A percentile compares a stretch with the other conserved stretches of the same genome.
Evolutionary conservation across 1,140 invertebrate species (phyloP).

Genomic region (Apocrypta bakeri): DNA sequence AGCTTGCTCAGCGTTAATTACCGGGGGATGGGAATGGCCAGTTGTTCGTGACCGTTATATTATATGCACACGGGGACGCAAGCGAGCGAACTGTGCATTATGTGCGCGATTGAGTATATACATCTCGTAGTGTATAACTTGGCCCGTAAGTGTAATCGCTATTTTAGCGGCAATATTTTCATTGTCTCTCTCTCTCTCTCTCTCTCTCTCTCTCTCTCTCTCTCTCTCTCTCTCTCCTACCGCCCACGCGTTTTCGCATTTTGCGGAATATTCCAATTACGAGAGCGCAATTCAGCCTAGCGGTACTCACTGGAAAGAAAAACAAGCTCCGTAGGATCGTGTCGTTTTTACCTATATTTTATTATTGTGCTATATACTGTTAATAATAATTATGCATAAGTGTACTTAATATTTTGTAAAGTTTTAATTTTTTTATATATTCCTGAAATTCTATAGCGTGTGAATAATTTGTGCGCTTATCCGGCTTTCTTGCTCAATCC

Average conservation of each 20-base stretch:
- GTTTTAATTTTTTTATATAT: too few relatives aligned
- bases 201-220: too few relatives aligned
- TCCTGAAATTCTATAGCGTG: too few relatives aligned
- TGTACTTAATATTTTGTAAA: too few relatives aligned
- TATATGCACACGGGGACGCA: neutral
- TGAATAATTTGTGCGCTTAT: conserved; percentile 58
- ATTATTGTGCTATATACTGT: too few relatives aligned
- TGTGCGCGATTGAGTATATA: neutral
- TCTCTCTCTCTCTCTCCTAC: too few relatives aligned
- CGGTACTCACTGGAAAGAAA: neutral
- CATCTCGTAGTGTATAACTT: neutral
- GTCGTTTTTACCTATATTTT: too few relatives aligned
- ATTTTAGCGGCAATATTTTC: conserved; percentile 25
- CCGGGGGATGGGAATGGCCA: neutral
- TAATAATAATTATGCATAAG: too few relatives aligned
- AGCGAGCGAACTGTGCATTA: neutral
- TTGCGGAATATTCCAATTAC: too few relatives aligned
- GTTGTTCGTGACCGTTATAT: conserved; percentile 1
- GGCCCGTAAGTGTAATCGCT: neutral
- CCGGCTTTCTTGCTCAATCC: conserved; percentile 54
- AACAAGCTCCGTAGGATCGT: too few relatives aligned
- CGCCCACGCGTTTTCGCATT: neutral
- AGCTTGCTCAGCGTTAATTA: neutral
- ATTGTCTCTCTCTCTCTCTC: neutral
- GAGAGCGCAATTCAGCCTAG: neutral